Percentiles rank a stretch among this genome's conserved stretches.
phyloP scores from a whole-genome alignment of 2,797 vertebrate genomes.

The Alfaro cultratus region DNA sequence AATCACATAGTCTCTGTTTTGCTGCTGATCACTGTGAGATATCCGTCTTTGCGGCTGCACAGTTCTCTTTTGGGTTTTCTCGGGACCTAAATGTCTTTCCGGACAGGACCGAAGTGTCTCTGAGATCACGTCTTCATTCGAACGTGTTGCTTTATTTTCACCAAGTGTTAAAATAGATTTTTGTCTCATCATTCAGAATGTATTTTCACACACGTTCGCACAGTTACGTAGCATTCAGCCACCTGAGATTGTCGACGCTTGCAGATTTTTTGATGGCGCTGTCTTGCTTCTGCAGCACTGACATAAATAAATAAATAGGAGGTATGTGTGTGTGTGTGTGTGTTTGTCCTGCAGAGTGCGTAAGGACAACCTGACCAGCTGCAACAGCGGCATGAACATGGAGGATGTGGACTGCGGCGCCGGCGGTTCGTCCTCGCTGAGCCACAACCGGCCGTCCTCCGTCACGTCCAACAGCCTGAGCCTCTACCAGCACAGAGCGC shows the following conservation, averaged over 20 bases:
- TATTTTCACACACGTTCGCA: constrained; percentile 37
- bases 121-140: constrained; percentile 42
- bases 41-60: constrained; percentile 11
- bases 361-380: constrained; percentile 91
- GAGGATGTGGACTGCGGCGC: constrained; percentile 87
- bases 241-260: constrained; percentile 34
- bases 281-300: constrained; percentile 22
- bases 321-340: constrained; percentile 33
- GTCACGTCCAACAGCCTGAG: constrained; percentile 88
- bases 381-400: constrained; percentile 84
- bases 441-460: constrained; percentile 80
- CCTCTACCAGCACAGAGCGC: constrained; percentile 81
- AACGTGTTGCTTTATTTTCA: constrained; percentile 57
- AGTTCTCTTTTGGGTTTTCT: constrained; percentile 51
- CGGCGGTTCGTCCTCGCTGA: constrained; percentile 75
- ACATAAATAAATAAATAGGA: constrained; percentile 56
- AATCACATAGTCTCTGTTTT: constrained; percentile 24
- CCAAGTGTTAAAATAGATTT: constrained; percentile 38
- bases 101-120: constrained; percentile 60
- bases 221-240: constrained; percentile 44
- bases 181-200: constrained; percentile 25
- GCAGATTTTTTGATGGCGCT: constrained; percentile 50
- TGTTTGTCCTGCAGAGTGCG: constrained; percentile 82
- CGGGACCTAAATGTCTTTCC: constrained; percentile 50
- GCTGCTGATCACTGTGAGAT: constrained; percentile 39